Evolutionary conservation across 2,888 invertebrate species (phyloP).

Genomic region (Cecidostiba fungosa): DNA sequence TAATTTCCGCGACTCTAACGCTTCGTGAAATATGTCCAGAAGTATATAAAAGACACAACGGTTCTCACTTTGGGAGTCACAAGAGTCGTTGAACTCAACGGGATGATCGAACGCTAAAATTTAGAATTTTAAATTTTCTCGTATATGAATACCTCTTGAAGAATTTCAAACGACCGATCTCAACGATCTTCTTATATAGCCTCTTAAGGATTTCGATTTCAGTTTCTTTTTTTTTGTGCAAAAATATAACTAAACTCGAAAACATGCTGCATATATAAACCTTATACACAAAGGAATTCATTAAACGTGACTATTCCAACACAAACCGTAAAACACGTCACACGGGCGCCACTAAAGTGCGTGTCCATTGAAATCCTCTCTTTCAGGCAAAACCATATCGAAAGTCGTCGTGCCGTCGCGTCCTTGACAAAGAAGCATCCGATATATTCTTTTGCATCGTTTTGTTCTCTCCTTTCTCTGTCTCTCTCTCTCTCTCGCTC

Average conservation of each 20-base stretch:
- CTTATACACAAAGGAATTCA: background rate
- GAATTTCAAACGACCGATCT: background rate
- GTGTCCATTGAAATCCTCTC: slow-evolving; percentile 2
- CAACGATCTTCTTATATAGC: background rate
- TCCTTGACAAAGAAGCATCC: slow-evolving; percentile 51
- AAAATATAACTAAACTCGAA: no score
- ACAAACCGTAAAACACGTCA: background rate
- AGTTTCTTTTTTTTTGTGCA: background rate
- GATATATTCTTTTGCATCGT: slow-evolving; percentile 13
- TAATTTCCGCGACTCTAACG: background rate
- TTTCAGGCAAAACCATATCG: slow-evolving; percentile 29
- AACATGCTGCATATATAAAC: no score
- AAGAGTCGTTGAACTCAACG: slow-evolving; percentile 1
- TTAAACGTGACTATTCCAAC: background rate
- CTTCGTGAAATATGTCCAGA: background rate
- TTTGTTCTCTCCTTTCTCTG: slow-evolving; percentile 1
- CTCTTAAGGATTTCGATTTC: no score
- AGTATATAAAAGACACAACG: background rate
- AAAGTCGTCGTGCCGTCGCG: slow-evolving; percentile 38
- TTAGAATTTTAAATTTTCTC: slow-evolving; percentile 7
- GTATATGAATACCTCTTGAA: background rate
- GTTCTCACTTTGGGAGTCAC: background rate
- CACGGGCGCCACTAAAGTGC: background rate
- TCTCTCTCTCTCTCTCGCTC: background rate
- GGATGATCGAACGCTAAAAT: slow-evolving; percentile 17